Evolutionary conservation across 37 sponge, comb jelly and placozoan genomes (phyloP), one percentile per base, ranked within the genome.

Genomic region (Spongia lamella): DNA sequence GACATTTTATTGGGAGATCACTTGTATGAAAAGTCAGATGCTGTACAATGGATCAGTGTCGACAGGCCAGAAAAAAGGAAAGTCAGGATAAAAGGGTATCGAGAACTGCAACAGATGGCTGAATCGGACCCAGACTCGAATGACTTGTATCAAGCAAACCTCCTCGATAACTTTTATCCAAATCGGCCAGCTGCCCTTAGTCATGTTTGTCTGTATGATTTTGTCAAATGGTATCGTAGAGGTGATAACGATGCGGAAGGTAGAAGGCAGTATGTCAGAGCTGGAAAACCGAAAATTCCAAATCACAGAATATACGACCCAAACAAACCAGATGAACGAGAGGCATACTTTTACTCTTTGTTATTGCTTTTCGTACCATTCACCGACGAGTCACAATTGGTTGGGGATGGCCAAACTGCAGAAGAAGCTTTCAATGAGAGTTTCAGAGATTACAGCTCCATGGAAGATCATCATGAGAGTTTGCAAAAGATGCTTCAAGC

Each of bases 1-100:
- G 87, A 86, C 58, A 70, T 76, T 5, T 26, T 80, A 56, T 56
- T 80, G 21, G 77, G 82, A 27, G 70, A 79, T n/a, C 86, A 79
- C 52, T 63, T 79, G 6, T 21, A 21, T 58, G 75, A 73, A 30
- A 79, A 79, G 70, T 86, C 75, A 34, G 76, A 63, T 22, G 58
- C 69, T 7, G 70, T 86, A 15, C 24, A 73, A 70, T 86, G 81
- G 70, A 56, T 86, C 20, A 61, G 74, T 40, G 75, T 61, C 7
- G 38, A 67, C 30, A 9, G 58, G 40, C 86, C 80, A 54, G 61
- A 79, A 59, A 79, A 79, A 38, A 50, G 68, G 29, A 79, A 39
- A 1, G 33, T 52, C 17, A 79, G 76, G 60, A 38, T 86, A 38
- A 63, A 57, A 61, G 47, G 54, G 39, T 54, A 67, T 53, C 27